These are phyloP conservation scores for Ophthalmolycus amberensis DNA, from an alignment of 2,113 vertebrate genomes.

Conservation along the genomic window DNA sequence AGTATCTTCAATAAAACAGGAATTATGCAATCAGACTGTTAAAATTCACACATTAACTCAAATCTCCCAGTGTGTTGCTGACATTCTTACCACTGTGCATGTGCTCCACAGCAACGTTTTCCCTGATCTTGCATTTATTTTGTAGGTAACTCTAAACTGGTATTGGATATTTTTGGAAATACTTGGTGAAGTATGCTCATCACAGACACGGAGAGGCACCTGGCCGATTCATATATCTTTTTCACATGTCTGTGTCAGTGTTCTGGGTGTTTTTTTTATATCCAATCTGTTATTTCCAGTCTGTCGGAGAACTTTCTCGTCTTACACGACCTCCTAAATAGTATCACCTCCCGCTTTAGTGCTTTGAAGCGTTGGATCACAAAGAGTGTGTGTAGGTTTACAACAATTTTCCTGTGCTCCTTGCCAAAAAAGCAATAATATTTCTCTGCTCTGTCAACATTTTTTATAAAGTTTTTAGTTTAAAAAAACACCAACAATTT, in stretches of 20 bases:
- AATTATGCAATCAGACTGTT: not conserved
- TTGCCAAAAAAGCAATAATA: not conserved
- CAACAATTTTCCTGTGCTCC: slow-evolving; percentile 1
- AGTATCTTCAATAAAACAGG: not conserved
- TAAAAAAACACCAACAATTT: slow-evolving; percentile 1
- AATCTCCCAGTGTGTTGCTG: not conserved
- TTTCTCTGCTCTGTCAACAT: not conserved
- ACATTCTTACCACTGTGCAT: not conserved
- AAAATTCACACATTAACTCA: not conserved
- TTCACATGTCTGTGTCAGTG: slow-evolving; percentile 25
- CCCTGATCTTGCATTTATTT: not conserved
- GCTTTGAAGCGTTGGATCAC: slow-evolving; percentile 43
- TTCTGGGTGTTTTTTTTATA: slow-evolving; percentile 32
- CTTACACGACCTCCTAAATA: slow-evolving; percentile 55
- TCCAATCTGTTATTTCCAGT: slow-evolving; percentile 50
- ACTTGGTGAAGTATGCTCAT: not conserved
- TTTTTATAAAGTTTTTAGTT: not conserved
- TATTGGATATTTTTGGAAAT: slow-evolving; percentile 3
- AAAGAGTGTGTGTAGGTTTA: slow-evolving; percentile 8
- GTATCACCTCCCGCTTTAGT: not conserved
- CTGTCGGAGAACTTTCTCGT: slow-evolving; percentile 44
- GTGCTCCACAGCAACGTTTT: not conserved
- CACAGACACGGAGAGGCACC: slow-evolving; percentile 24
- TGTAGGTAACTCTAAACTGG: not conserved
- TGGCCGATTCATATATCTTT: slow-evolving; percentile 40